Evolutionary conservation across 2,113 vertebrate genomes (phyloP).

Genomic region (Percopsis transmontana): DNA sequence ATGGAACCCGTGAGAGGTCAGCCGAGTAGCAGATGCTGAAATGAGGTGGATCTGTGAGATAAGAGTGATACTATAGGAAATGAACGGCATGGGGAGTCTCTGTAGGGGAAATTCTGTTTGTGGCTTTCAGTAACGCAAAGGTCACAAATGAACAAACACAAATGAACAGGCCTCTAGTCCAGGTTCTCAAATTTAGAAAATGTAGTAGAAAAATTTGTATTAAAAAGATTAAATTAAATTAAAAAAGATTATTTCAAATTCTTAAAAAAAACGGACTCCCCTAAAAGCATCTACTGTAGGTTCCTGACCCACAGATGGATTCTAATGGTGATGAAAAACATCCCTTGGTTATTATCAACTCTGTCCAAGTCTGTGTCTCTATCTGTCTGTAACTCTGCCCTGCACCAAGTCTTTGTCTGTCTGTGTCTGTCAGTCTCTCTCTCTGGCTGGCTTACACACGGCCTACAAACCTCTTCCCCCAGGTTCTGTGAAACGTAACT

Average conservation of each 20-base stretch:
- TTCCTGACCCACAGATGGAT: too few species aligned
- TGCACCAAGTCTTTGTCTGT: conserved; percentile 5
- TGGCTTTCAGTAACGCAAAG: too few species aligned
- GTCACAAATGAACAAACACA: too few species aligned
- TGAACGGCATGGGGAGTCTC: conserved; percentile 10
- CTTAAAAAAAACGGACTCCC: too few species aligned
- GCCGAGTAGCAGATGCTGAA: conserved; percentile 10
- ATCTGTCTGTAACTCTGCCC: too few species aligned
- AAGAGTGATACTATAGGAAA: neutral
- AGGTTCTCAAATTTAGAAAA: too few species aligned
- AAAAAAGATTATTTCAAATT: too few species aligned
- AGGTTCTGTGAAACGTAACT: neutral
- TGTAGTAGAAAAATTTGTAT: too few species aligned
- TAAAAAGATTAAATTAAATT: too few species aligned
- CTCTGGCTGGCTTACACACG: neutral
- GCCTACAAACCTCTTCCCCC: neutral
- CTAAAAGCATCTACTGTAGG: too few species aligned
- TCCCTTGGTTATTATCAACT: conserved; percentile 3
- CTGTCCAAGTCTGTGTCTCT: neutral
- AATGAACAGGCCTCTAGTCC: neutral
- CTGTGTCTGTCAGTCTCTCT: neutral
- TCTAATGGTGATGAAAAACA: neutral
- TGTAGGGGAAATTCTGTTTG: conserved; percentile 1
- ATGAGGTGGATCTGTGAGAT: neutral
- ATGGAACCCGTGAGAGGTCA: conserved; percentile 21